These are phyloP conservation scores for Misgurnus anguillicaudatus DNA, from an alignment of 2,113 vertebrate genomes.

Conservation along the genomic window DNA sequence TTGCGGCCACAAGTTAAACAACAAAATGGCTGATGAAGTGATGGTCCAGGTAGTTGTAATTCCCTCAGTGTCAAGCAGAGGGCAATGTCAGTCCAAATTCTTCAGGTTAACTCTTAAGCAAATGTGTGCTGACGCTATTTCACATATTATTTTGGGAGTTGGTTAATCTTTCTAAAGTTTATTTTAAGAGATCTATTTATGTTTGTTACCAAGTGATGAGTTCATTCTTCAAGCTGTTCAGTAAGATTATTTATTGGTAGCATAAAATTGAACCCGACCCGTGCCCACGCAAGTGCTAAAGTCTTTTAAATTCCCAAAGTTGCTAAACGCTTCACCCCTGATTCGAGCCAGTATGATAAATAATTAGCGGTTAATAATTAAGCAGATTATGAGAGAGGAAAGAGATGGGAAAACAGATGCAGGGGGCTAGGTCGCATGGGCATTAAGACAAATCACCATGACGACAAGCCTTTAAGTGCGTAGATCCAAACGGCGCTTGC, in stretches of 20 bases:
- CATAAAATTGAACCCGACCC: no score
- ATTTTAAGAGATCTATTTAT: no score
- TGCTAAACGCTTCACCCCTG: constrained; percentile 1
- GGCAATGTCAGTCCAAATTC: constrained; percentile 46
- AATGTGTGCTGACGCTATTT: constrained; percentile 13
- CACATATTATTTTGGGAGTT: not conserved
- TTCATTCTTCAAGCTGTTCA: no score
- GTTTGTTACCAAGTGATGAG: no score
- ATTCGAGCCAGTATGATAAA: constrained; percentile 47
- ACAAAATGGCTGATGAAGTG: constrained; percentile 46
- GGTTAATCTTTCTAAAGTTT: not conserved
- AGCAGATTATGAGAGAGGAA: constrained; percentile 51
- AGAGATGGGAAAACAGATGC: constrained; percentile 72
- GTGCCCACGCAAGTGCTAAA: not conserved
- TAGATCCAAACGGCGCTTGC: constrained; percentile 60
- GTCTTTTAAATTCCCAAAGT: constrained; percentile 14
- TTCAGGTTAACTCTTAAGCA: not conserved
- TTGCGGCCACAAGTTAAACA: constrained; percentile 24
- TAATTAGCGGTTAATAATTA: constrained; percentile 65
- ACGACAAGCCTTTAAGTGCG: constrained; percentile 66
- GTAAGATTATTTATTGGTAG: not conserved
- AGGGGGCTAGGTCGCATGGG: constrained; percentile 70
- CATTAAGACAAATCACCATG: constrained; percentile 77
- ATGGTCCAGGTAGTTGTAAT: not conserved
- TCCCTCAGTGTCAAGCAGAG: constrained; percentile 34